phyloP scores from a whole-genome alignment of 1,140 invertebrate species.

The Drosophila santomea region DNA sequence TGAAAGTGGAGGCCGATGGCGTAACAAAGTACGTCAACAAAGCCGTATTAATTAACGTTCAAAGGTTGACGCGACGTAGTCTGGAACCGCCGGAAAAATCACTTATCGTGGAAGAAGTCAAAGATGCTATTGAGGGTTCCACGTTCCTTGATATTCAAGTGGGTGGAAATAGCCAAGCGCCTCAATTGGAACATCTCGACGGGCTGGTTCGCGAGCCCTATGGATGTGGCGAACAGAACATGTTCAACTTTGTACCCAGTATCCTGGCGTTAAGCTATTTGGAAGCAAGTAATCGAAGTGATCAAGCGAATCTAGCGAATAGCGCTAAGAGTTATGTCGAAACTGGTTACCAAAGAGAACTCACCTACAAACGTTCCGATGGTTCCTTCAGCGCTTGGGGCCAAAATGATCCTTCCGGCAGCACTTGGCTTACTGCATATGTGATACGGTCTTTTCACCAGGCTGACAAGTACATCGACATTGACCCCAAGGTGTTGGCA shows the following conservation, averaged over 20 bases:
- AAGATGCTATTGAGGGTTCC: slow-evolving; percentile 89
- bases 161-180: slow-evolving; percentile 91
- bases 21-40: slow-evolving; percentile 91
- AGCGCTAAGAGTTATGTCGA: slow-evolving; percentile 92
- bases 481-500: slow-evolving; percentile 90
- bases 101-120: slow-evolving; percentile 88
- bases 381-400: slow-evolving; percentile 98
- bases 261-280: slow-evolving; percentile 93
- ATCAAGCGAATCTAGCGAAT: slow-evolving; percentile 32
- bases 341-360: slow-evolving; percentile 95
- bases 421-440: slow-evolving; percentile 96
- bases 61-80: slow-evolving; percentile 61
- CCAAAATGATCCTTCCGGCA: slow-evolving; percentile 89
- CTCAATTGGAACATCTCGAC: slow-evolving; percentile 90
- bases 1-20: slow-evolving; percentile 92
- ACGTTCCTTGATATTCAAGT: slow-evolving; percentile 89
- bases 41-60: slow-evolving; percentile 90
- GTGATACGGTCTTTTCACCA: slow-evolving; percentile 94
- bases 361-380: slow-evolving; percentile 94
- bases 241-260: slow-evolving; percentile 96
- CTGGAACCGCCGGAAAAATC: slow-evolving; percentile 85
- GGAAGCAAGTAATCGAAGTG: slow-evolving; percentile 50
- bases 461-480: slow-evolving; percentile 91
- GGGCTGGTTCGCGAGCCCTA: slow-evolving; percentile 92
- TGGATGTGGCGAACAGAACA: slow-evolving; percentile 98